Evolutionary conservation across 2,113 vertebrate genomes (phyloP), one percentile per base, ranked within the genome.

Genomic region (Triplophysa siluroides): DNA sequence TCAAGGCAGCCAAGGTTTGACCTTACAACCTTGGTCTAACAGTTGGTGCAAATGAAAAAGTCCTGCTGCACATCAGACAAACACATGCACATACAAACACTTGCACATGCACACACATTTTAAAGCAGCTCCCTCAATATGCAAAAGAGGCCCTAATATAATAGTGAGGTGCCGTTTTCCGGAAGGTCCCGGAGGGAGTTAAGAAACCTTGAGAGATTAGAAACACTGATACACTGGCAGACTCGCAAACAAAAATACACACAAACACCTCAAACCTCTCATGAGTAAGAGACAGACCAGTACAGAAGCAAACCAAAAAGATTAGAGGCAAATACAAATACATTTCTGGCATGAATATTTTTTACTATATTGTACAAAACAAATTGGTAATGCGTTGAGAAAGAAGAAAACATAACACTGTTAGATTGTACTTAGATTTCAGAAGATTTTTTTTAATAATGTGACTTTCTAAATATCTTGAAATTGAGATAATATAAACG

Each of bases 131-230:
- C 71, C 76, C 62, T 66, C 67, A 63, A 79, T 83, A 87, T 87
- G 86, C 82, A 87, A 87, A 87, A 72, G 24, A 84, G 73, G 24
- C 62, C 43, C 82, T 84, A 85, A 83, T 80, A 83, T 80, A 82
- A 85, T 85, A 85, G 82, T 43, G 54, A 78, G 56, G 68, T 77
- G 70, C 61, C 67, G 67, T 85, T 86, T 84, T 81, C 80, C 80
- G 83, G 70, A 81, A 84, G 81, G 81, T 77, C 81, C 85, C 85
- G 38, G 33, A 56, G 81, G 83, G 78, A 78, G 60, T 18, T 58
- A 65, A 79, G 63, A 82, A 80, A 52, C 23, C 71, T 81, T 66
- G 60, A 85, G 77, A 78, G 79, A 82, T 82, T 80, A 83, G 65
- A 47, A 74, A 78, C 78, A 65, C 26, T 43, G 65, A 84, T 33